Evolutionary conservation across 2,113 vertebrate species (phyloP).

Genomic region (Ctenomys sociabilis): DNA sequence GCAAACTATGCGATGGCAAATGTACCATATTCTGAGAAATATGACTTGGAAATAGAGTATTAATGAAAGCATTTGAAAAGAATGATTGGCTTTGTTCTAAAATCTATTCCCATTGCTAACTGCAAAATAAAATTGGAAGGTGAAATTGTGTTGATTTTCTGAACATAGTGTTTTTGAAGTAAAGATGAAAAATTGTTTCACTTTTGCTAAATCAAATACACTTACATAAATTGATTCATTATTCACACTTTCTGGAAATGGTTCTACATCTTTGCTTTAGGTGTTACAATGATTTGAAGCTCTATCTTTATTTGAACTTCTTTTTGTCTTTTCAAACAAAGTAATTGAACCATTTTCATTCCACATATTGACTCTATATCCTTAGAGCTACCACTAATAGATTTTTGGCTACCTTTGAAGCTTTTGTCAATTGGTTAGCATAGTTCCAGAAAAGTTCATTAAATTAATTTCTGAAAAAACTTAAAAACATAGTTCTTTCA

Average conservation of each 20-base stretch:
- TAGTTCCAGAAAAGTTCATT: neutral
- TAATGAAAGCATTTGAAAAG: neutral
- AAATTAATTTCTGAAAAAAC: neutral
- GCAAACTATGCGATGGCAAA: neutral
- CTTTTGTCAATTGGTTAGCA: neutral
- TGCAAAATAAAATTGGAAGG: neutral
- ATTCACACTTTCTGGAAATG: slow-evolving; percentile 8
- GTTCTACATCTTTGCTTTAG: neutral
- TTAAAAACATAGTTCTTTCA: neutral
- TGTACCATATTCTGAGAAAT: neutral
- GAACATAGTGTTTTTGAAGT: neutral
- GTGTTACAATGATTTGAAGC: neutral
- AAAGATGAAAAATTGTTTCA: slow-evolving; percentile 3
- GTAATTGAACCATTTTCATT: neutral
- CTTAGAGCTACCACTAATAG: neutral
- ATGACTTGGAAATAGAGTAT: neutral
- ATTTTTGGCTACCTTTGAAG: neutral
- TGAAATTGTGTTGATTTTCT: neutral
- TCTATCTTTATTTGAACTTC: slow-evolving; percentile 4
- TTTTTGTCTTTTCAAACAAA: neutral
- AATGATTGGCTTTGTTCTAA: neutral
- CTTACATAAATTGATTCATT: neutral
- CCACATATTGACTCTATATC: neutral
- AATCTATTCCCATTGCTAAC: neutral
- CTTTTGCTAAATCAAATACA: slow-evolving; percentile 1